Evolutionary conservation across 1,140 invertebrate species (phyloP).

Genomic region (Lasioglossum albipes): DNA sequence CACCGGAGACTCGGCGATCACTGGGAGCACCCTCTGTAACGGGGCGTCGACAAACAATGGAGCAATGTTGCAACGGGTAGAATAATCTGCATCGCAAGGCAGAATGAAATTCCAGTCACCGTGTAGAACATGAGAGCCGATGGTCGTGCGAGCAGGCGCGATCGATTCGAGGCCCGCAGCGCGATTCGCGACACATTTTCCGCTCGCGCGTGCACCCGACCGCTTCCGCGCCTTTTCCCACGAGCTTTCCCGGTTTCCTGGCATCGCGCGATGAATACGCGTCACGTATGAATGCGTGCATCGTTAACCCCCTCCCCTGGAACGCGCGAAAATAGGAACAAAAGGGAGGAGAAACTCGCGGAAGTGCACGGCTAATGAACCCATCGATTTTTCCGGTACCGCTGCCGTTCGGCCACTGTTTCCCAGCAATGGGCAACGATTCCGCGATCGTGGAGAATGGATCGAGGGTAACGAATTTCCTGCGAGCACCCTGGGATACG

Average conservation of each 20-base stretch:
- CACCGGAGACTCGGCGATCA: too few species aligned
- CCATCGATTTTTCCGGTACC: conserved; percentile 16
- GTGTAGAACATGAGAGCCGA: too few species aligned
- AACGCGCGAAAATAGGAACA: conserved; percentile 46
- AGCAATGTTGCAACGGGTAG: too few species aligned
- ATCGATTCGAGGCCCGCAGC: conserved; percentile 50
- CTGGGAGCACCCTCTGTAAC: too few species aligned
- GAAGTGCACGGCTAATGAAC: conserved; percentile 31
- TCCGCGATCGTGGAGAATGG: background rate
- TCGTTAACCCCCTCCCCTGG: conserved; percentile 36
- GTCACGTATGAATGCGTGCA: conserved; percentile 41
- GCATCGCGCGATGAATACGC: conserved; percentile 12
- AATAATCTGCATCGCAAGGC: too few species aligned
- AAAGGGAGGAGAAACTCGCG: conserved; percentile 13
- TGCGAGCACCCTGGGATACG: background rate
- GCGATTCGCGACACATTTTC: conserved; percentile 53
- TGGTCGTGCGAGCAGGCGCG: background rate
- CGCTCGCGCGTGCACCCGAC: conserved; percentile 28
- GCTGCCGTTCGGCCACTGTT: too few species aligned
- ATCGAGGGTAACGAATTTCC: background rate
- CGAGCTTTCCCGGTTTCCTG: background rate
- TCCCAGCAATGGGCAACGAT: background rate
- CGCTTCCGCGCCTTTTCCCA: conserved; percentile 18
- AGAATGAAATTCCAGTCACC: too few species aligned
- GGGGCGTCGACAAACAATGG: too few species aligned